phyloP scores from a whole-genome alignment of 2,888 invertebrate species.

The Nomada goodeniana region DNA sequence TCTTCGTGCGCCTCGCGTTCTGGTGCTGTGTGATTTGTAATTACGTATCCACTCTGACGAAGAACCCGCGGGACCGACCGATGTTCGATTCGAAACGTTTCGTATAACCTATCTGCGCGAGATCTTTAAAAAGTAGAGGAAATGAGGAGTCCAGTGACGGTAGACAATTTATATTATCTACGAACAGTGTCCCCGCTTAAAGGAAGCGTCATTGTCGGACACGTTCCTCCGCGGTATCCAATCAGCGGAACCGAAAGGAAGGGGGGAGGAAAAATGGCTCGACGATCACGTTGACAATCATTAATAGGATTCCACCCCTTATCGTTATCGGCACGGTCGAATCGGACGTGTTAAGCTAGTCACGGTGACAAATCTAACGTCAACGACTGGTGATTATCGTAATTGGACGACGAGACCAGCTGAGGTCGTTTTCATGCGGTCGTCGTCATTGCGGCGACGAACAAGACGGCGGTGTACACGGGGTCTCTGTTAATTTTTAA shows the following conservation, averaged over 20 bases:
- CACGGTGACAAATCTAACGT: constrained; percentile 54
- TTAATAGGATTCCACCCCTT: constrained; percentile 30
- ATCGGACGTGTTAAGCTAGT: constrained; percentile 8
- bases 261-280: constrained; percentile 8
- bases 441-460: constrained; percentile 39
- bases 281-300: constrained; percentile 22
- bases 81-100: not conserved
- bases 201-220: too few species aligned
- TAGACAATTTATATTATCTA: not conserved
- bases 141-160: not conserved
- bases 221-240: too few species aligned
- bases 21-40: not conserved
- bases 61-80: not conserved
- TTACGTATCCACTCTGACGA: not conserved
- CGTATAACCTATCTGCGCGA: not conserved
- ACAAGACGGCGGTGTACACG: constrained; percentile 56
- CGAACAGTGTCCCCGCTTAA: too few species aligned
- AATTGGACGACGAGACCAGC: constrained; percentile 58
- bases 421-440: constrained; percentile 31
- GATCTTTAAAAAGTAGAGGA: not conserved
- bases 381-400: constrained; percentile 53
- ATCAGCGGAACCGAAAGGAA: not conserved
- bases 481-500: constrained; percentile 67
- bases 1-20: not conserved
- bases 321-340: constrained; percentile 40